A percentile compares a stretch with the other conserved stretches of the same genome.
These are phyloP conservation scores for Geopemphigus sp. DNA, from an alignment of 1,140 invertebrate genomes.

Conservation along the genomic window DNA sequence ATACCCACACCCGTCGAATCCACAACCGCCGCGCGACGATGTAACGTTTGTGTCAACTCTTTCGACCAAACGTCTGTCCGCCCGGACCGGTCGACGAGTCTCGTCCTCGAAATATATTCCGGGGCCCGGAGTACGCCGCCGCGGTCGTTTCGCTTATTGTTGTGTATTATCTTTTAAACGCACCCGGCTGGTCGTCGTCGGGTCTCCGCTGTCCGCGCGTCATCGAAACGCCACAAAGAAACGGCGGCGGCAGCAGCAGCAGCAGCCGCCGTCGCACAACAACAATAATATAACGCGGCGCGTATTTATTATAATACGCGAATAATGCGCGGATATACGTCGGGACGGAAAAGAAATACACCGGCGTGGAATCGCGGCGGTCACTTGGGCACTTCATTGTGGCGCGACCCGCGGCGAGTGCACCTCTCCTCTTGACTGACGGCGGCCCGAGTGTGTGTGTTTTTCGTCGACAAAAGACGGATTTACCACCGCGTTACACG, in stretches of 20 bases:
- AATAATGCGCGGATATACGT: constrained; percentile 23
- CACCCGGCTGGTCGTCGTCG: too few species aligned
- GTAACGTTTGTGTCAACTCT: constrained; percentile 6
- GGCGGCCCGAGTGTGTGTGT: constrained; percentile 11
- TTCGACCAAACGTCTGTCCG: constrained; percentile 34
- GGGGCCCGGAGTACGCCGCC: too few species aligned
- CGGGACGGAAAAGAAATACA: constrained; percentile 34
- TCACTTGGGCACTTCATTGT: constrained; percentile 47
- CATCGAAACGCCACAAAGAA: constrained; percentile 31
- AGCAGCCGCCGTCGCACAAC: too few species aligned
- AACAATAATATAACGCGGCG: constrained; percentile 2
- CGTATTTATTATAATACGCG: not conserved
- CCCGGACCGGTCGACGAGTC: not conserved
- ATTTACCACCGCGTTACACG: constrained; percentile 21
- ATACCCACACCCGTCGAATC: not conserved
- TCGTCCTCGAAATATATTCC: too few species aligned
- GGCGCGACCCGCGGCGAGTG: not conserved
- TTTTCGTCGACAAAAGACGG: constrained; percentile 36
- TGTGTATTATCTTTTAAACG: constrained; percentile 31
- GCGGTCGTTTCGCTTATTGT: not conserved
- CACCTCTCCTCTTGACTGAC: constrained; percentile 29
- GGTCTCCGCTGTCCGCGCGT: constrained; percentile 7
- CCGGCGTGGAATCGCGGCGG: constrained; percentile 7
- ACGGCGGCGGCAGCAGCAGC: too few species aligned
- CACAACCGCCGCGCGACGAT: not conserved